Conservation (phyloP, 2,113 vertebrate genomes). For the Lycaon pictus region DNA sequence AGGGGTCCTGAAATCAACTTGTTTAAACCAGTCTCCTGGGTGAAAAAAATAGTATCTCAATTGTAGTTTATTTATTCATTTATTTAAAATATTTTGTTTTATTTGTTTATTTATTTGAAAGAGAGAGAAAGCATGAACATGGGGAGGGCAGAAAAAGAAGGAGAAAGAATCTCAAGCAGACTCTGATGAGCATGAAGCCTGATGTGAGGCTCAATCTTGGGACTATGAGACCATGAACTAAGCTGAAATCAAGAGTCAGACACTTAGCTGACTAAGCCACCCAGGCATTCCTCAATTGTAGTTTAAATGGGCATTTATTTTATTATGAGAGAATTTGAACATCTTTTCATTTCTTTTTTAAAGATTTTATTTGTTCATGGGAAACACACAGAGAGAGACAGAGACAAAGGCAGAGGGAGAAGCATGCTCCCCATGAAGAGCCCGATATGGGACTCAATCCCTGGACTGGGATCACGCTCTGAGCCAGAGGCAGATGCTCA, state of each 20-base stretch:
- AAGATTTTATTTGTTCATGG: too few relatives aligned
- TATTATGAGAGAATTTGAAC: not conserved
- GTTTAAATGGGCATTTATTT: conserved; percentile 3
- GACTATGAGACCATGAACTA: not conserved
- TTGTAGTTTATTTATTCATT: not conserved
- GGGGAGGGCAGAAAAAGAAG: not conserved
- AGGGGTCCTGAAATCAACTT: too few relatives aligned
- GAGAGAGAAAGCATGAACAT: not conserved
- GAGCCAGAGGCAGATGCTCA: too few relatives aligned
- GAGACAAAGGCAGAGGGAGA: too few relatives aligned
- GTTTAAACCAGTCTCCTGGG: not conserved
- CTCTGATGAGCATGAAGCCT: not conserved
- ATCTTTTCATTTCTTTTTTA: not conserved
- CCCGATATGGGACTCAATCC: too few relatives aligned
- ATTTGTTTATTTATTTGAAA: not conserved
- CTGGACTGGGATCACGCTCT: too few relatives aligned
- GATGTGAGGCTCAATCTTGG: not conserved
- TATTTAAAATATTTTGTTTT: not conserved
- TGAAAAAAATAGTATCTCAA: not conserved
- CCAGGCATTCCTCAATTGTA: not conserved
- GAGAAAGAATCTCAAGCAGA: not conserved
- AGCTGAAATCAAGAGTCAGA: not conserved
- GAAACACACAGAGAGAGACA: too few relatives aligned
- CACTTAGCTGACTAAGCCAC: not conserved
- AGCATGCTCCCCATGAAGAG: too few relatives aligned